Conservation (phyloP, 2,888 invertebrate genomes). For the Drosophila heteroneura region DNA sequence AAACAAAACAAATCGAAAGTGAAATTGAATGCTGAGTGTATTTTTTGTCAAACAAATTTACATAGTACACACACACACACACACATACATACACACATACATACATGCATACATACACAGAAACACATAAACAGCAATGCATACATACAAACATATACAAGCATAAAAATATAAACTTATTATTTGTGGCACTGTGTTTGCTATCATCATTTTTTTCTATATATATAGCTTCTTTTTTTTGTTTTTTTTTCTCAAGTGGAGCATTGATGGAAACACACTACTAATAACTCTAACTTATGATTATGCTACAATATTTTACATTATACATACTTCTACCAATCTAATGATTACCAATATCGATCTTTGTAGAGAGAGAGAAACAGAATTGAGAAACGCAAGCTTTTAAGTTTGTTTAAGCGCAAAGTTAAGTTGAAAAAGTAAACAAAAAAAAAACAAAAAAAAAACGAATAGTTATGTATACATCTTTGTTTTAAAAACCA, state of each 20-base stretch:
- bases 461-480: slow-evolving; percentile 14
- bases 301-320: slow-evolving; percentile 55
- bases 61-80: slow-evolving; percentile 47
- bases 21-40: slow-evolving; percentile 63
- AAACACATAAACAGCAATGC: slow-evolving; percentile 10
- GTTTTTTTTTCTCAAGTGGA: slow-evolving; percentile 32
- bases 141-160: slow-evolving; percentile 32
- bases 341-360: slow-evolving; percentile 24
- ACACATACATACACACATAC: slow-evolving; percentile 34
- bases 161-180: slow-evolving; percentile 40
- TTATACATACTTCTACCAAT: slow-evolving; percentile 43
- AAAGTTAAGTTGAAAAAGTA: slow-evolving; percentile 56
- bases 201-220: slow-evolving; percentile 21
- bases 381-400: slow-evolving; percentile 33
- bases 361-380: slow-evolving; percentile 20
- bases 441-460: slow-evolving; percentile 12
- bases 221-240: slow-evolving; percentile 14
- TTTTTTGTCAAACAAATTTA: slow-evolving; percentile 78
- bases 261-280: slow-evolving; percentile 11
- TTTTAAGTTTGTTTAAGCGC: slow-evolving; percentile 51
- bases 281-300: slow-evolving; percentile 56
- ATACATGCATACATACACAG: slow-evolving; percentile 27
- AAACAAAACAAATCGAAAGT: slow-evolving; percentile 31
- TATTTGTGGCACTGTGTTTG: slow-evolving; percentile 46
- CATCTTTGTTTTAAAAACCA: slow-evolving; percentile 11